Percentiles rank a stretch among this genome's conserved stretches.
Conservation (phyloP, 2,888 invertebrate genomes). For the Metacarcinus magister region DNA sequence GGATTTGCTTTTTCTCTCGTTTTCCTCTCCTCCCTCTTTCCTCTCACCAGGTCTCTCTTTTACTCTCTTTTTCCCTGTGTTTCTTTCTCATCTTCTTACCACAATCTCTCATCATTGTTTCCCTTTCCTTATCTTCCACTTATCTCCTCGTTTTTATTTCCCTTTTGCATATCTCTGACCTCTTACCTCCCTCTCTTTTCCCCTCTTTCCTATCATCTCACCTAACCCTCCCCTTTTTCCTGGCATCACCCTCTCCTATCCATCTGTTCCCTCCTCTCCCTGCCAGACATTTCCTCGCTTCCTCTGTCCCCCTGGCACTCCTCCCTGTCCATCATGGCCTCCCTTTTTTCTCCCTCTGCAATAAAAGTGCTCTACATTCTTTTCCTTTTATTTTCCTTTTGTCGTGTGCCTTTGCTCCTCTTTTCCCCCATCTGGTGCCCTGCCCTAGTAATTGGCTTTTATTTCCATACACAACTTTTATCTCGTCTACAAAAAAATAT, state of each 20-base stretch:
- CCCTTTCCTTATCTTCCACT: neutral
- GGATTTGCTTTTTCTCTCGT: neutral
- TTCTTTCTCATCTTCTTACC: neutral
- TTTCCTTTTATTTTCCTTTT: conserved; percentile 31
- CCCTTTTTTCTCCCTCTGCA: neutral
- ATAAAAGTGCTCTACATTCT: conserved; percentile 17
- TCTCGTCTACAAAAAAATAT: neutral
- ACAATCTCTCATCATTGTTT: neutral
- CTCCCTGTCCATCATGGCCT: neutral
- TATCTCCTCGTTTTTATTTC: too few relatives aligned
- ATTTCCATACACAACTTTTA: conserved; percentile 8
- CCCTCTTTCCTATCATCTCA: neutral
- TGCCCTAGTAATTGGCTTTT: conserved; percentile 22
- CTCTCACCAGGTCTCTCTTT: neutral
- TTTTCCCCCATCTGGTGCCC: neutral
- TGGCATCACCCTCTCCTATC: neutral
- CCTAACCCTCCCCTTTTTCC: neutral
- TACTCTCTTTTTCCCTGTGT: too few relatives aligned
- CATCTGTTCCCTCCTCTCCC: neutral
- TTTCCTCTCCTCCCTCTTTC: neutral
- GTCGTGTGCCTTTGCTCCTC: neutral
- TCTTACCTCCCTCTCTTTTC: too few relatives aligned
- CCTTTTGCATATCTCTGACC: too few relatives aligned
- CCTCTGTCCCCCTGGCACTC: neutral
- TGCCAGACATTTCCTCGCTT: neutral